Evolutionary conservation across 2,113 vertebrate species (phyloP).

Genomic region (Benthochromis sp.): DNA sequence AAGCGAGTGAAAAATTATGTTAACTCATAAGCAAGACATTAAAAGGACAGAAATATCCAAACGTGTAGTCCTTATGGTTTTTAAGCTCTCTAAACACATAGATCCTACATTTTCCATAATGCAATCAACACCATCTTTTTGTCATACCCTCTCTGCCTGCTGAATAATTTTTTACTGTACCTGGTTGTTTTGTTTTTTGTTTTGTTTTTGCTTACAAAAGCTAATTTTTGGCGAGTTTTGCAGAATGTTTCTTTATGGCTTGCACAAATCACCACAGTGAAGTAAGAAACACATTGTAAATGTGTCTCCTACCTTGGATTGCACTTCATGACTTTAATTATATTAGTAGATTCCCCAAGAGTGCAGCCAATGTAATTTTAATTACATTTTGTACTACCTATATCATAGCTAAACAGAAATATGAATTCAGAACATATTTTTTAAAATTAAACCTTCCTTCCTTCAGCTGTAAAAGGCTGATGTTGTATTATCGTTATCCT

Average conservation of each 20-base stretch:
- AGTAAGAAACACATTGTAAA: background rate
- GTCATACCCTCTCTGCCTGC: background rate
- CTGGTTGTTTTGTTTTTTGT: background rate
- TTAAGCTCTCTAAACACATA: background rate
- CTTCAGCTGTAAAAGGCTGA: background rate
- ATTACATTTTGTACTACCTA: background rate
- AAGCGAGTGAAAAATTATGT: background rate
- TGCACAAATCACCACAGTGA: background rate
- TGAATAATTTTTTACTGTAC: background rate
- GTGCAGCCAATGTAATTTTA: background rate
- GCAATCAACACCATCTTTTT: background rate
- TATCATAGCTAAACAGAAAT: background rate
- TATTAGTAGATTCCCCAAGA: background rate
- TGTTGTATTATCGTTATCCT: background rate
- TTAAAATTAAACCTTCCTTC: background rate
- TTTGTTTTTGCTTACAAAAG: background rate
- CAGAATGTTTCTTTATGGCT: background rate
- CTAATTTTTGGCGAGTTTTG: background rate
- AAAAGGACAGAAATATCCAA: background rate
- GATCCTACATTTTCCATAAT: background rate
- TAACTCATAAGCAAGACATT: background rate
- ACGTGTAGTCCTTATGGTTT: background rate
- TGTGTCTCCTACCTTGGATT: background rate
- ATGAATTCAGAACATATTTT: background rate
- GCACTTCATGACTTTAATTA: background rate